Evolutionary conservation across 2,888 invertebrate species (phyloP), one percentile per base, ranked within the genome.

Genomic region (Troides helena): DNA sequence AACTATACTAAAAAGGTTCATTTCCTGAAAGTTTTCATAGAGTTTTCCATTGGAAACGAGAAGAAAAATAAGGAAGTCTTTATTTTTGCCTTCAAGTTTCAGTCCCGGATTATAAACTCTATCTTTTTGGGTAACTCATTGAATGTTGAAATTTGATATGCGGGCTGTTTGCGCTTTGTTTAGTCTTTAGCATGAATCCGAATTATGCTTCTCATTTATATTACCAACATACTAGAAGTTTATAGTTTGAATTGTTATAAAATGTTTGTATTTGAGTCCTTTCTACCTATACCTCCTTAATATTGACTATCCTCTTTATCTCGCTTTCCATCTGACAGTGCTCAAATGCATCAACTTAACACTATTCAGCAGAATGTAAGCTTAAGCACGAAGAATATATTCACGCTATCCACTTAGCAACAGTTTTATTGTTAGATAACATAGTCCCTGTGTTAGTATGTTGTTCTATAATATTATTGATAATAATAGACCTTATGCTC

Each of bases 111-210:
- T 62, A 58, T 46, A 62, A 62, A 43, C 62, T 23, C 46, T 62
- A 46, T 4, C 46, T 61, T 61, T 43, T 17, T 46, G 43, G 23
- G 43, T 62, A 46, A n/a, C 43, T 62, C 43, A 43, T 17, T 43
- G 46, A 46, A 62, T 43, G 39, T 62, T 62, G 62, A 46, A 43
- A 46, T 23, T 46, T 21, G 62, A 62, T 62, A 46, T 62, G 62
- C 62, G 62, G 62, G 43, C 46, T 62, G 21, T 62, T 43, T 62
- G 46, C 62, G 23, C 12, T n/a, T 46, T 43, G n/a, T 21, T 21
- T 12, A 2, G 10, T 62, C n/a, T 46, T 21, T 25, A 12, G 4
- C 57, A 58, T 23, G 12, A 4, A 53, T n/a, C 6, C 12, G 6
- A n/a, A n/a, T 53, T 53, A 53, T 53, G 8, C 8, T 8, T 53